Evolutionary conservation across 2,888 invertebrate genomes (phyloP).

Genomic region (Acrocera orbiculus): DNA sequence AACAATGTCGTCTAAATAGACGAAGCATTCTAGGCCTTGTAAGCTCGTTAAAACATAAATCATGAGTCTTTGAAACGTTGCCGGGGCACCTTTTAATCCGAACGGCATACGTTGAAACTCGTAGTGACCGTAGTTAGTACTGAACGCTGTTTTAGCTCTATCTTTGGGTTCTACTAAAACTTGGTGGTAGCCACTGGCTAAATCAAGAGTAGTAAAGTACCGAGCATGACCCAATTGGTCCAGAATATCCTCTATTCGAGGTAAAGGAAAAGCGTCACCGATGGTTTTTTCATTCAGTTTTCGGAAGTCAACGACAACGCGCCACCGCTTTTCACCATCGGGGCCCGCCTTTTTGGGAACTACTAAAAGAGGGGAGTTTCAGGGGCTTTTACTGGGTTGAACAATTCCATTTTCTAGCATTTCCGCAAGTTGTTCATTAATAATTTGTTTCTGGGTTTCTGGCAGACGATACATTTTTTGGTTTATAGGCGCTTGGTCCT

Average conservation of each 20-base stretch:
- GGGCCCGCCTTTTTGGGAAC: neutral
- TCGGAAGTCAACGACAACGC: neutral
- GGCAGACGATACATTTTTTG: too few species aligned
- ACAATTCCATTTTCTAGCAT: too few species aligned
- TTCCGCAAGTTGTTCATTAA: too few species aligned
- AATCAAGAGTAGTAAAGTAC: too few species aligned
- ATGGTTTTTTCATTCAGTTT: slow-evolving; percentile 9
- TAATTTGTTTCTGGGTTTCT: too few species aligned
- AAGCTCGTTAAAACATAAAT: slow-evolving; percentile 21
- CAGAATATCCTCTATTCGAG: slow-evolving; percentile 10
- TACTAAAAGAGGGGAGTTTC: too few species aligned
- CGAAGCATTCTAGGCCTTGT: slow-evolving; percentile 13
- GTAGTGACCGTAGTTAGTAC: slow-evolving; percentile 6
- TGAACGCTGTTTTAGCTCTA: slow-evolving; percentile 11
- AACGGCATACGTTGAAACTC: slow-evolving; percentile 19
- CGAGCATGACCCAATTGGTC: slow-evolving; percentile 10
- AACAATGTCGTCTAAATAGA: slow-evolving; percentile 7
- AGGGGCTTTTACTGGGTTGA: too few species aligned
- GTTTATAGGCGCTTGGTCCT: too few species aligned
- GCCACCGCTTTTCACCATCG: neutral
- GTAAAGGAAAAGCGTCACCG: slow-evolving; percentile 6
- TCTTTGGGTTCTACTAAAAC: slow-evolving; percentile 4
- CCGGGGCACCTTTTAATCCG: slow-evolving; percentile 25
- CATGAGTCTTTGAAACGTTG: slow-evolving; percentile 25
- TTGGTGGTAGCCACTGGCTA: too few species aligned